Conservation (phyloP, 1,140 invertebrate species). For the Zaprionus vittiger region DNA sequence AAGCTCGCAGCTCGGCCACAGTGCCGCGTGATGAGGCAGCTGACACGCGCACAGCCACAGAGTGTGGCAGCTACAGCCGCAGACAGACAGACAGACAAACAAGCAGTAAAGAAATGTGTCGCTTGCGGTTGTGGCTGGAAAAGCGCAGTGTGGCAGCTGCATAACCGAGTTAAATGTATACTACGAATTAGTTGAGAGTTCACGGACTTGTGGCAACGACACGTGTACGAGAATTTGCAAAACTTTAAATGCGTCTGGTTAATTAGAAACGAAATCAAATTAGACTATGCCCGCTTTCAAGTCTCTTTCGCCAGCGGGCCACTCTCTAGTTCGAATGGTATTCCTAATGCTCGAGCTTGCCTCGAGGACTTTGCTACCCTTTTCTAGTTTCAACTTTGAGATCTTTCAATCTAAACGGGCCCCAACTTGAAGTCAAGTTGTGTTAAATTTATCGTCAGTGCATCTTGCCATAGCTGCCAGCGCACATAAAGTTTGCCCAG, state of each 20-base stretch:
- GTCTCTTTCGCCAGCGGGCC: conserved; percentile 6
- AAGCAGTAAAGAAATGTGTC: conserved; percentile 7
- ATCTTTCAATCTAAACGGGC: conserved; percentile 69
- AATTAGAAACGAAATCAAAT: conserved; percentile 63
- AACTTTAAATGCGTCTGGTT: conserved; percentile 56
- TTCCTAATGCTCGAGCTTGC: conserved; percentile 20
- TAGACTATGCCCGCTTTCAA: conserved; percentile 23
- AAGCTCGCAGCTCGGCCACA: conserved; percentile 38
- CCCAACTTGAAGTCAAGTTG: conserved; percentile 64
- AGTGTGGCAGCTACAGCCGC: not conserved
- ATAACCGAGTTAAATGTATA: conserved; percentile 4
- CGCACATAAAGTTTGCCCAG: conserved; percentile 62
- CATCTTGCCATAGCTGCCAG: conserved; percentile 48
- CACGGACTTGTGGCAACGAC: not conserved
- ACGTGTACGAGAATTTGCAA: conserved; percentile 5
- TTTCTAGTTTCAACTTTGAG: conserved; percentile 35
- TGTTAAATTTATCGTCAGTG: conserved; percentile 65
- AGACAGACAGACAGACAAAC: conserved; percentile 25
- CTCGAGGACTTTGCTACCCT: conserved; percentile 9
- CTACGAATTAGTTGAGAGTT: not conserved
- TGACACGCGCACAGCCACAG: conserved; percentile 23
- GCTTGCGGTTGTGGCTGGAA: not conserved
- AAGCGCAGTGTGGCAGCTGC: conserved; percentile 12
- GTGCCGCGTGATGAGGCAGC: conserved; percentile 42
- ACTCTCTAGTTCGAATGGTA: conserved; percentile 7